phyloP scores from a whole-genome alignment of 2,113 vertebrate genomes.

The Tinamus guttatus region DNA sequence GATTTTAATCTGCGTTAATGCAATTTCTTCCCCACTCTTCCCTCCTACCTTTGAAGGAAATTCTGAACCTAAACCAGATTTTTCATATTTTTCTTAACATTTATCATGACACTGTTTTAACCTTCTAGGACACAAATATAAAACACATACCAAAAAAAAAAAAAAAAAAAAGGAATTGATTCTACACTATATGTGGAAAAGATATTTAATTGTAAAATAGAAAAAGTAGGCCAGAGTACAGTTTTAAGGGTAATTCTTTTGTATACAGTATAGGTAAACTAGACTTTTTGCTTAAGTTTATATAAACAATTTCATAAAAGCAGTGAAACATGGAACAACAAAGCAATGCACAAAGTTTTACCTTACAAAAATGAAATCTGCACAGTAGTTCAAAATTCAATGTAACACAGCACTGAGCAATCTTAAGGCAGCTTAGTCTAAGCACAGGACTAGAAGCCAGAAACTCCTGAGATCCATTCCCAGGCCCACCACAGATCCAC shows the following conservation, averaged over 20 bases:
- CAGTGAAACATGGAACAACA: constrained; percentile 77
- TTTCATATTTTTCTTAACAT: neutral
- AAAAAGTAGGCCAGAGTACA: constrained; percentile 86
- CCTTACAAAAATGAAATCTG: constrained; percentile 73
- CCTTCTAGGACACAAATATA: neutral
- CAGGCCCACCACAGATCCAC: neutral
- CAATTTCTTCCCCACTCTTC: neutral
- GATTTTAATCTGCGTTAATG: neutral
- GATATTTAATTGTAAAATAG: constrained; percentile 89
- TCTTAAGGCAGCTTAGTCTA: constrained; percentile 75
- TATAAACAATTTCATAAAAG: constrained; percentile 83
- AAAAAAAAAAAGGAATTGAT: constrained; percentile 8
- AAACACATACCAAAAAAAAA: too few relatives aligned
- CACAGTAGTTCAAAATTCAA: constrained; percentile 72
- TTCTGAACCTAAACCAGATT: neutral
- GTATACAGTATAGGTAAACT: constrained; percentile 80
- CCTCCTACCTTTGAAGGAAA: neutral
- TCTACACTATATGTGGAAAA: constrained; percentile 81
- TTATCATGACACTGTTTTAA: neutral
- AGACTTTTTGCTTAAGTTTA: constrained; percentile 72
- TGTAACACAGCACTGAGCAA: constrained; percentile 71
- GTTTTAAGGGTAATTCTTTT: constrained; percentile 82
- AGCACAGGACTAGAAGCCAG: constrained; percentile 58
- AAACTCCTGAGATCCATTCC: constrained; percentile 24
- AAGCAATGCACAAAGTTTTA: constrained; percentile 79